phyloP scores from a whole-genome alignment of 2,888 invertebrate species.

The Bugula neritina region DNA sequence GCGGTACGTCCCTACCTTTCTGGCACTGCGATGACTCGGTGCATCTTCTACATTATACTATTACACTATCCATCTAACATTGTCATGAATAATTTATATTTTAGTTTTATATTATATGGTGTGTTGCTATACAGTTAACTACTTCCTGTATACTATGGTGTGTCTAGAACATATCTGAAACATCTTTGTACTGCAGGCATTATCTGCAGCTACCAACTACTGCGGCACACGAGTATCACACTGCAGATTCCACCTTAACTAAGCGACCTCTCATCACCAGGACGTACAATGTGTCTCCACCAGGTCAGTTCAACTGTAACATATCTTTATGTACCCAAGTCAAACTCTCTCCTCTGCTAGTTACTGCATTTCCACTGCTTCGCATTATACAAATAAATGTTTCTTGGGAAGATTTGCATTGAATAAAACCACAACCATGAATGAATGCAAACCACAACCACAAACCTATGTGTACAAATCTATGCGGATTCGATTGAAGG shows the following conservation, averaged over 20 bases:
- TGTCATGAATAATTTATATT: neutral
- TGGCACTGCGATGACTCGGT: neutral
- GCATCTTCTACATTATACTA: neutral
- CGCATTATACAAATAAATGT: no score
- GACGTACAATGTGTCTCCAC: slow-evolving; percentile 8
- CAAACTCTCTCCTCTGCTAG: no score
- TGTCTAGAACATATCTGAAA: no score
- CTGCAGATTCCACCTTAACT: slow-evolving; percentile 18
- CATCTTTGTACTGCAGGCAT: slow-evolving; percentile 37
- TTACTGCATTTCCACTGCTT: no score
- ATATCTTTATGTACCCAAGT: no score
- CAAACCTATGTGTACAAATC: neutral
- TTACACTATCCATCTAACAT: neutral
- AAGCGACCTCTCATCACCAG: neutral
- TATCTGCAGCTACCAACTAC: slow-evolving; percentile 52
- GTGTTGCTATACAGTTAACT: neutral
- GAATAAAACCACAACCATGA: no score
- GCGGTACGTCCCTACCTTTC: no score
- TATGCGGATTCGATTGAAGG: neutral
- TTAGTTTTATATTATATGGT: neutral
- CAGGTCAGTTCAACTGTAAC: neutral
- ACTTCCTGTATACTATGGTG: no score
- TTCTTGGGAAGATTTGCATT: no score
- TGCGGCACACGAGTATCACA: slow-evolving; percentile 51
- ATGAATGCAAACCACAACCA: no score